Evolutionary conservation across 1,140 invertebrate species (phyloP).

Genomic region (Phortica variegata): DNA sequence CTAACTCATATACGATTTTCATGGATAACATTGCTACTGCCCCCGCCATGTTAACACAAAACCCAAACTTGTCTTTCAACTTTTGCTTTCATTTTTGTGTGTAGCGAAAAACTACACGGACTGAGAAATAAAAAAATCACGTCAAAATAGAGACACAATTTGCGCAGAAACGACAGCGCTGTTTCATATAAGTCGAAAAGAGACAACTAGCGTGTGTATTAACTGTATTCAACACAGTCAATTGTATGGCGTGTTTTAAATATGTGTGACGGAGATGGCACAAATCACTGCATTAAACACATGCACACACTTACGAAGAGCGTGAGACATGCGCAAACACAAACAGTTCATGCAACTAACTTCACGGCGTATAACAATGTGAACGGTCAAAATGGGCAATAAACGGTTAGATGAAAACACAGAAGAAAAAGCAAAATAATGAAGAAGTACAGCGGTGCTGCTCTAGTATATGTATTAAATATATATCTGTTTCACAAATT

Average conservation of each 20-base stretch:
- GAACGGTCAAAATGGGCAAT: conserved; percentile 27
- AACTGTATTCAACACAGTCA: no score
- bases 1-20: no score
- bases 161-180: conserved; percentile 15
- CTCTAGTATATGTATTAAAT: conserved; percentile 16
- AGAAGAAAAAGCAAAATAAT: conserved; percentile 10
- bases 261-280: no score
- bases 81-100: conserved; percentile 52
- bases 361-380: conserved; percentile 29
- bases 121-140: conserved; percentile 41
- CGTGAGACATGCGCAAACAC: conserved; percentile 2
- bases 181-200: no score
- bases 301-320: conserved; percentile 13
- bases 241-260: no score
- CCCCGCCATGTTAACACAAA: conserved; percentile 13
- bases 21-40: no score
- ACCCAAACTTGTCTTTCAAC: conserved; percentile 49
- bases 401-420: conserved; percentile 45
- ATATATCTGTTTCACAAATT: no score
- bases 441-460: conserved; percentile 5
- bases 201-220: no score
- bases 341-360: conserved; percentile 24
- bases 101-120: conserved; percentile 36
- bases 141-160: conserved; percentile 4
- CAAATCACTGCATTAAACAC: conserved; percentile 7